Conservation (phyloP, 2,888 invertebrate species). For the Rotaria magnacalcarata region DNA sequence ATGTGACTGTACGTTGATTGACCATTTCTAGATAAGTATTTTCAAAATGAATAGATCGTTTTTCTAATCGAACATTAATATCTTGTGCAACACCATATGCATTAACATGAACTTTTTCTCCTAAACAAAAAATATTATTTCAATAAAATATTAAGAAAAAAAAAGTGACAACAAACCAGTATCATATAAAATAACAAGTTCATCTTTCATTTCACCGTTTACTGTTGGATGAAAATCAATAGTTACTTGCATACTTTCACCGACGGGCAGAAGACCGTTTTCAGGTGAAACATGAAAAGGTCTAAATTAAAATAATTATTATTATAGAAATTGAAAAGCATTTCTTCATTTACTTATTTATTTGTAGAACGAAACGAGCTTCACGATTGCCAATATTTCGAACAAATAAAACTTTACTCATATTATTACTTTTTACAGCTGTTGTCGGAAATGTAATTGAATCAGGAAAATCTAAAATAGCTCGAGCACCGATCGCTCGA, state of each 20-base stretch:
- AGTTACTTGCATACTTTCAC: constrained; percentile 57
- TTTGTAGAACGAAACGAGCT: constrained; percentile 61
- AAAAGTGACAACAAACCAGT: constrained; percentile 51
- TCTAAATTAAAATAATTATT: constrained; percentile 49
- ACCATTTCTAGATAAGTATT: constrained; percentile 59
- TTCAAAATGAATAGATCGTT: constrained; percentile 57
- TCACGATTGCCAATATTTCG: constrained; percentile 63
- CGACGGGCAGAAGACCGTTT: constrained; percentile 54
- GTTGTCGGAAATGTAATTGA: constrained; percentile 61
- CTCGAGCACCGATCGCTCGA: constrained; percentile 64
- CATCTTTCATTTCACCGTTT: constrained; percentile 53
- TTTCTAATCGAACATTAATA: constrained; percentile 57
- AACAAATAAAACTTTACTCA: constrained; percentile 61
- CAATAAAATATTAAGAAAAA: constrained; percentile 48
- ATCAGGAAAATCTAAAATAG: constrained; percentile 66
- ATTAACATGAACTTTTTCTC: constrained; percentile 55
- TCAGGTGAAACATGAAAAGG: constrained; percentile 57
- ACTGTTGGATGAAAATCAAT: constrained; percentile 55
- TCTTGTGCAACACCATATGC: constrained; percentile 58
- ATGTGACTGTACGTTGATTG: constrained; percentile 56
- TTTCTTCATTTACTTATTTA: constrained; percentile 60
- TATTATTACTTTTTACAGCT: constrained; percentile 63
- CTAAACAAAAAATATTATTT: not conserved
- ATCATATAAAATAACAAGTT: constrained; percentile 55
- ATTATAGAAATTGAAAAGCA: not conserved